These are phyloP conservation scores for Zapornia atra DNA, from an alignment of 2,113 vertebrate species.

Conservation along the genomic window DNA sequence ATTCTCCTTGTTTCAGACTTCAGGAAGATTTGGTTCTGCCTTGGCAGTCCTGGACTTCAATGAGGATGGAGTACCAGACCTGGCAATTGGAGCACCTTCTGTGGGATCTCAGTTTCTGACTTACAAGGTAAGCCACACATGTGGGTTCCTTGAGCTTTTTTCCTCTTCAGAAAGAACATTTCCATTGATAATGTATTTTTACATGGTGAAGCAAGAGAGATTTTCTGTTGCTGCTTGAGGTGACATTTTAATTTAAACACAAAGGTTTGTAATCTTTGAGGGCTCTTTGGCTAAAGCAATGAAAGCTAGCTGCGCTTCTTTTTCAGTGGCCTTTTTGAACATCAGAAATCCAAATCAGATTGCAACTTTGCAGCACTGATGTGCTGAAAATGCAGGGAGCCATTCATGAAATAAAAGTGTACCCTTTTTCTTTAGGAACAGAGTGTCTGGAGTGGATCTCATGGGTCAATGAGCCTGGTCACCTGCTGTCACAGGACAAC, in stretches of 20 bases:
- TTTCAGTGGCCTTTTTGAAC: background rate
- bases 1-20: constrained; percentile 57
- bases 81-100: constrained; percentile 79
- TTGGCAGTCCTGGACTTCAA: constrained; percentile 80
- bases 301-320: background rate
- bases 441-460: background rate
- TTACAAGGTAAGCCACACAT: constrained; percentile 71
- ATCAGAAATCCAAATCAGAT: background rate
- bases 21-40: constrained; percentile 81
- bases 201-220: background rate
- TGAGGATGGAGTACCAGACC: constrained; percentile 72
- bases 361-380: background rate
- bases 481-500: background rate
- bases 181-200: background rate
- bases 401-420: background rate
- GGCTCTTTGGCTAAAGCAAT: background rate
- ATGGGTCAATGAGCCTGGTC: background rate
- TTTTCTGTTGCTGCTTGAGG: background rate
- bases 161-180: background rate
- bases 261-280: background rate
- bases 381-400: background rate
- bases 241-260: background rate
- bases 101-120: constrained; percentile 75
- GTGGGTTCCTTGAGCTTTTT: accelerated
- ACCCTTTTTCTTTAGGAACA: background rate